A percentile compares a stretch with the other conserved stretches of the same genome.
Evolutionary conservation across 92 coral and sea anemone genomes (phyloP).

Genomic region (Porites rus): DNA sequence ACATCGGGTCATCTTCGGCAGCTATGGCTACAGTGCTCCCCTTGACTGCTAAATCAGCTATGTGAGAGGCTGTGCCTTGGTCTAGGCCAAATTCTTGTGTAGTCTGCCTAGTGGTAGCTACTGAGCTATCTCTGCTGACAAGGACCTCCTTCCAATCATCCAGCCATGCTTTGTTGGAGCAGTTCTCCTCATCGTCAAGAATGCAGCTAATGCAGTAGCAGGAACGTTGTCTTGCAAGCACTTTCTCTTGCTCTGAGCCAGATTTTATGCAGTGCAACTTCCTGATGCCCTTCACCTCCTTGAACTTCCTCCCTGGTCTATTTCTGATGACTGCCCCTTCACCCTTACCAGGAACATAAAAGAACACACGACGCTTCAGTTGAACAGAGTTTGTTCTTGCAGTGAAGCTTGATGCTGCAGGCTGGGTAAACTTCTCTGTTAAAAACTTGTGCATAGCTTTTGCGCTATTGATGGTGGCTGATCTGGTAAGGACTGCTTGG

Average conservation of each 20-base stretch:
- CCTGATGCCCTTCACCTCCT: constrained; percentile 56
- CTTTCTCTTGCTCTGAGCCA: constrained; percentile 38
- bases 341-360: constrained; percentile 21
- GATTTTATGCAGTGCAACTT: constrained; percentile 51
- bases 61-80: constrained; percentile 40
- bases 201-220: constrained; percentile 64
- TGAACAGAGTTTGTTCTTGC: constrained; percentile 37
- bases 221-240: constrained; percentile 27
- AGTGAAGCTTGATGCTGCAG: constrained; percentile 27
- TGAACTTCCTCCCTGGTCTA: constrained; percentile 43
- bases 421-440: constrained; percentile 13
- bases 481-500: constrained; percentile 29
- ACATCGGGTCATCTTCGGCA: constrained; percentile 63
- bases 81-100: constrained; percentile 22
- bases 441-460: constrained; percentile 32
- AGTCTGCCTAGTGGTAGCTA: constrained; percentile 55
- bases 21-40: constrained; percentile 44
- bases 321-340: constrained; percentile 37
- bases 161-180: constrained; percentile 59
- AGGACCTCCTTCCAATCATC: constrained; percentile 64
- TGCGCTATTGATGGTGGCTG: constrained; percentile 28
- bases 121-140: constrained; percentile 46
- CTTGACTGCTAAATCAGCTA: constrained; percentile 6
- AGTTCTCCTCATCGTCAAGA: constrained; percentile 35
- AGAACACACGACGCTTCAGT: constrained; percentile 18